phyloP scores from a whole-genome alignment of 2,113 vertebrate species.

The Brienomyrus longianalis region DNA sequence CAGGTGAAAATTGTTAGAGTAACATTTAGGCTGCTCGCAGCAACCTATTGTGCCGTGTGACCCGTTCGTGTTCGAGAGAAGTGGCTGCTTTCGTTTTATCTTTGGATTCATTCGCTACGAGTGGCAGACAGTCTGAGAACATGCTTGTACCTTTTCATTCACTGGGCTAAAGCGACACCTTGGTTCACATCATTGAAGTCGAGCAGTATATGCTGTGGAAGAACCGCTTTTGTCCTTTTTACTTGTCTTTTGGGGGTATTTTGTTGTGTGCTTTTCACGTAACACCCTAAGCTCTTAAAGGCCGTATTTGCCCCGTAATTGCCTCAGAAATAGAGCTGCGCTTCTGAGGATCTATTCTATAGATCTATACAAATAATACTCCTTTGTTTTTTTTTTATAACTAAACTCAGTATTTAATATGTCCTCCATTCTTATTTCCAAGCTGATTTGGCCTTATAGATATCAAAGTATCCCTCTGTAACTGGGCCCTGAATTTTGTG shows the following conservation, averaged over 20 bases:
- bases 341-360: background rate
- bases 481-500: background rate
- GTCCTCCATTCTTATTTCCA: background rate
- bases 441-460: background rate
- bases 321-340: background rate
- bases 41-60: constrained; percentile 12
- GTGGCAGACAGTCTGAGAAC: background rate
- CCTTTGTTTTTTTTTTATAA: background rate
- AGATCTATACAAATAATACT: background rate
- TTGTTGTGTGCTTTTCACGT: background rate
- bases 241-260: background rate
- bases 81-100: constrained; percentile 14
- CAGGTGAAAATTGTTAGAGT: constrained; percentile 25
- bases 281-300: background rate
- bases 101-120: background rate
- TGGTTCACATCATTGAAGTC: background rate
- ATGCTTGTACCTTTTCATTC: background rate
- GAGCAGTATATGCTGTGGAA: background rate
- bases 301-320: background rate
- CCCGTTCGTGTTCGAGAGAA: background rate
- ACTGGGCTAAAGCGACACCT: background rate
- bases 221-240: background rate
- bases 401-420: background rate
- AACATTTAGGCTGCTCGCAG: constrained; percentile 20
- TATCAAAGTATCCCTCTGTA: background rate